phyloP scores from a whole-genome alignment of 64 coral and sea anemone species.

The Montipora cactus region DNA sequence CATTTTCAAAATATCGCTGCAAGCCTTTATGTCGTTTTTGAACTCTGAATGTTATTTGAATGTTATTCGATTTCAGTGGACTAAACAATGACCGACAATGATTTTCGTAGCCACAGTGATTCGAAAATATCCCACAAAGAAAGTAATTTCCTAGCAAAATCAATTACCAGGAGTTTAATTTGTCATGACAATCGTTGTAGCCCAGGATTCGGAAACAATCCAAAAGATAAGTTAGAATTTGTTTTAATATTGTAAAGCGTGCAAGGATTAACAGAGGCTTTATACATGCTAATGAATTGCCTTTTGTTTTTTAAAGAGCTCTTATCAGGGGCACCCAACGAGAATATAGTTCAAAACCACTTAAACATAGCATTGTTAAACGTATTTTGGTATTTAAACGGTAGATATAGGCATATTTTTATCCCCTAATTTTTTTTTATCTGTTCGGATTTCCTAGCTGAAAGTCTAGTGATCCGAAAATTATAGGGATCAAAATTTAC shows the following conservation, averaged over 20 bases:
- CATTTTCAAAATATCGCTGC: no score
- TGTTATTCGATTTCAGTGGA: no score
- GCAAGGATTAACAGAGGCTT: not conserved
- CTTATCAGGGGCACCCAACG: not conserved
- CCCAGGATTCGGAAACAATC: not conserved
- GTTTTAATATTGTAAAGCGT: not conserved
- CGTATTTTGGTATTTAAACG: not conserved
- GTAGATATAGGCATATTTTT: slow-evolving; percentile 10
- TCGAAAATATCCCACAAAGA: not conserved
- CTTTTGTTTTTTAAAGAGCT: not conserved
- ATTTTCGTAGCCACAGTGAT: not conserved
- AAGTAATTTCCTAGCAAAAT: not conserved
- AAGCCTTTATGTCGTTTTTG: no score
- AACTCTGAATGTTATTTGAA: no score
- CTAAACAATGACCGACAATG: not conserved
- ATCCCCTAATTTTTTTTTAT: no score
- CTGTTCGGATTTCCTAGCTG: no score
- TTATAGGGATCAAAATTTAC: no score
- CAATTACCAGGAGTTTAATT: not conserved
- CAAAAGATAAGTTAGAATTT: not conserved
- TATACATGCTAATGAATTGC: not conserved
- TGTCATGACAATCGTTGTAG: not conserved
- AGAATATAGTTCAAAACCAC: not conserved
- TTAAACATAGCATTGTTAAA: not conserved
- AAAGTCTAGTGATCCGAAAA: no score